phyloP scores from a whole-genome alignment of 2,888 invertebrate species.

The Zelleria hepariella region DNA sequence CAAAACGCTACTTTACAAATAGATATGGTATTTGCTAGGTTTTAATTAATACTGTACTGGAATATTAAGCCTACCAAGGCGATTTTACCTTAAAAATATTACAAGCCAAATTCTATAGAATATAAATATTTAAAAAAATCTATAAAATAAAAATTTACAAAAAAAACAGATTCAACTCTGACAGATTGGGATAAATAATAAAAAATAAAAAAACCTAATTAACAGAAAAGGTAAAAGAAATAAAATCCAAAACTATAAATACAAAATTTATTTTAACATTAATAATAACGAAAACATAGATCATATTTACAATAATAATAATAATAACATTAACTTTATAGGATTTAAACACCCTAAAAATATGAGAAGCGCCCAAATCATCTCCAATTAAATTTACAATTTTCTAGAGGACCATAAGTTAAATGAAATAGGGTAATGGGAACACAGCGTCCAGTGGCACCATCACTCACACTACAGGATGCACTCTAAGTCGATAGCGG shows the following conservation, averaged over 20 bases:
- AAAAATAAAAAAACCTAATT: slow-evolving; percentile 4
- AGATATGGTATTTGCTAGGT: not conserved
- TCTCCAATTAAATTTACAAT: not conserved
- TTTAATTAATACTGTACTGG: slow-evolving; percentile 15
- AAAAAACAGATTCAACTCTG: too few species aligned
- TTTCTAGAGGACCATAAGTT: not conserved
- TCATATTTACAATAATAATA: slow-evolving; percentile 44
- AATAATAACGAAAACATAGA: slow-evolving; percentile 43
- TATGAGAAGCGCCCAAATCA: not conserved
- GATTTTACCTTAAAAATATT: slow-evolving; percentile 23
- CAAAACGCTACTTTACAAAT: not conserved
- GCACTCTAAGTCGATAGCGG: too few species aligned
- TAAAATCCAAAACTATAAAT: slow-evolving; percentile 40
- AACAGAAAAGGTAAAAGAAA: slow-evolving; percentile 22
- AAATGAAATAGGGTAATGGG: too few species aligned
- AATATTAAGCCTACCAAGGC: slow-evolving; percentile 35
- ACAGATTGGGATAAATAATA: too few species aligned
- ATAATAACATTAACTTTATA: slow-evolving; percentile 34
- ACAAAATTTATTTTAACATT: slow-evolving; percentile 49
- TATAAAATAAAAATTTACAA: not conserved
- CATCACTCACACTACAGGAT: too few species aligned
- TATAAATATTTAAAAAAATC: not conserved
- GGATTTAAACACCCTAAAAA: too few species aligned
- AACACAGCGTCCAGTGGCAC: too few species aligned
- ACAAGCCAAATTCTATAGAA: slow-evolving; percentile 4